These are phyloP conservation scores for Himantopus leucocephalus DNA, from an alignment of 2,113 vertebrate species.

Conservation along the genomic window DNA sequence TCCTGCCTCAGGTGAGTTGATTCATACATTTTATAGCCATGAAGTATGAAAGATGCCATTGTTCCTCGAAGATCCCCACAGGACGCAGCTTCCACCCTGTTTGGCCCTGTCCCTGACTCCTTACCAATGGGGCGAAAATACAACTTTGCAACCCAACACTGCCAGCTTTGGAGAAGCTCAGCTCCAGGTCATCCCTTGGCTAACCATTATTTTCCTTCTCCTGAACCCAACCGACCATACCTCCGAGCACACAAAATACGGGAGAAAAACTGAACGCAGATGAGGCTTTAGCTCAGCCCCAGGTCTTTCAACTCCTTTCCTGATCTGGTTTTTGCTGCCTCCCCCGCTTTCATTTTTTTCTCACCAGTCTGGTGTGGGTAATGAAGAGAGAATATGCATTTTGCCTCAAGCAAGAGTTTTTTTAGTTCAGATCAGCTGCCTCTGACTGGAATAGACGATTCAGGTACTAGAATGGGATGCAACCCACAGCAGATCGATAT, in stretches of 20 bases:
- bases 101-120: not conserved
- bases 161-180: not conserved
- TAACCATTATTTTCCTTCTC: not conserved
- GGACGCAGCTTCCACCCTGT: not conserved
- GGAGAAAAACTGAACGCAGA: not conserved
- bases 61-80: not conserved
- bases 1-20: conserved; percentile 46
- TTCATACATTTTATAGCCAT: not conserved
- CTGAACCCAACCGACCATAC: not conserved
- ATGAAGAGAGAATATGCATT: conserved; percentile 19
- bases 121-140: not conserved
- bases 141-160: not conserved
- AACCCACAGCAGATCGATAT: not conserved
- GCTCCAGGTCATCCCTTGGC: not conserved
- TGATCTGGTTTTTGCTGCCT: not conserved
- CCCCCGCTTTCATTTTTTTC: not conserved
- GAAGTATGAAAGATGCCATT: conserved; percentile 25
- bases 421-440: conserved; percentile 13
- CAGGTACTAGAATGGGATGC: not conserved
- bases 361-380: conserved; percentile 5
- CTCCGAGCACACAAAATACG: not conserved
- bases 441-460: not conserved
- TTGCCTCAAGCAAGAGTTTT: conserved; percentile 29
- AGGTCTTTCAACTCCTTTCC: not conserved
- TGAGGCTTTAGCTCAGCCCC: not conserved